Evolutionary conservation across 2,888 invertebrate genomes (phyloP).

Genomic region (Netelia melanura): DNA sequence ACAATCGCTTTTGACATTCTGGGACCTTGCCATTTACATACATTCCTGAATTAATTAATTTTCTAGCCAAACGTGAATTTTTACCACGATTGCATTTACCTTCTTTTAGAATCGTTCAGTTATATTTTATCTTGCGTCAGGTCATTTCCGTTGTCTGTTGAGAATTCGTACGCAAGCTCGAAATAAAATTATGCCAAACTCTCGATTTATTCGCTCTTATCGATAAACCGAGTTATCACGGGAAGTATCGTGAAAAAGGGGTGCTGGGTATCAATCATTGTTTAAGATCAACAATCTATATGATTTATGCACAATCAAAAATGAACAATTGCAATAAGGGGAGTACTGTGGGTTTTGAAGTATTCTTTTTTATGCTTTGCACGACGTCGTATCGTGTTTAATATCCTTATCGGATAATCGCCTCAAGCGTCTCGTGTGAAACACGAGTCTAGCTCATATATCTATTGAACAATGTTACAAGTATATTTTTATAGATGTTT

Average conservation of each 20-base stretch:
- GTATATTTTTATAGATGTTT: conserved; percentile 64
- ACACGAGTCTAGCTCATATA: conserved; percentile 31
- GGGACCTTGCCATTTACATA: neutral
- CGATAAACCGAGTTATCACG: conserved; percentile 17
- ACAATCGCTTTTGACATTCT: neutral
- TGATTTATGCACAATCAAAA: conserved; percentile 22
- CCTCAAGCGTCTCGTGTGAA: conserved; percentile 23
- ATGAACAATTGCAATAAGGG: conserved; percentile 25
- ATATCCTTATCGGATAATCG: conserved; percentile 23
- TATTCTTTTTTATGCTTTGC: conserved; percentile 18
- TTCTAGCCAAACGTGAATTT: neutral
- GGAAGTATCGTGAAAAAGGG: conserved; percentile 17
- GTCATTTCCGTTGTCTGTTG: neutral
- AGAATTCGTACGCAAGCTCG: neutral
- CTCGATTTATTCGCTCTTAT: neutral
- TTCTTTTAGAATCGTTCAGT: too few relatives aligned
- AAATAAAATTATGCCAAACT: neutral
- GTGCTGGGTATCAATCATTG: conserved; percentile 53
- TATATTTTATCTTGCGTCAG: neutral
- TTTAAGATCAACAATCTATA: neutral
- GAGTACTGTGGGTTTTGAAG: conserved; percentile 20
- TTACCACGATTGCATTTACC: neutral
- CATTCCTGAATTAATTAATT: conserved; percentile 7
- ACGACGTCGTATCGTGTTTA: conserved; percentile 2
- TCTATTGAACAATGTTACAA: conserved; percentile 60